phyloP scores from a whole-genome alignment of 2,113 vertebrate genomes.

The Hippocampus mohnikei region DNA sequence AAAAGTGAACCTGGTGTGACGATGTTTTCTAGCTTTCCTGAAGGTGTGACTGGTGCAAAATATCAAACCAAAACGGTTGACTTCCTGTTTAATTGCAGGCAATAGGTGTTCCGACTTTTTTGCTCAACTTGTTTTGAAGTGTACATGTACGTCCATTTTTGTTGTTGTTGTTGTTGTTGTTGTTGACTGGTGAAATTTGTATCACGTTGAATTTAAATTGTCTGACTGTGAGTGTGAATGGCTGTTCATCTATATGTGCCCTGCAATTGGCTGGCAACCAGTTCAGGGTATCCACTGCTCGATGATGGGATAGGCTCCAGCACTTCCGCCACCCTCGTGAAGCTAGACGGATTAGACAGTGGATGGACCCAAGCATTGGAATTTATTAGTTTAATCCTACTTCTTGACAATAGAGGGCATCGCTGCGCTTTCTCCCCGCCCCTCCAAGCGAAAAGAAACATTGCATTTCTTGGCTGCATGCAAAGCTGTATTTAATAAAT shows the following conservation, averaged over 20 bases:
- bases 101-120: background rate
- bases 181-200: background rate
- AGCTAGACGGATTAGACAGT: background rate
- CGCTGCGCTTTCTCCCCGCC: conserved; percentile 19
- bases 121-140: background rate
- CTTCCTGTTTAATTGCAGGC: background rate
- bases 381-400: conserved; percentile 18
- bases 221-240: no score
- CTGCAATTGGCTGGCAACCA: no score
- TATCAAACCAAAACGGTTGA: background rate
- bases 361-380: background rate
- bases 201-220: no score
- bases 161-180: no score
- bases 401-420: conserved; percentile 62
- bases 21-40: background rate
- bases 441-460: conserved; percentile 17
- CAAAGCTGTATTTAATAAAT: conserved; percentile 73
- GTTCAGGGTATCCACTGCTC: no score
- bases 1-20: background rate
- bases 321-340: background rate
- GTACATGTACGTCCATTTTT: background rate
- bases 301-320: background rate
- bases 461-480: conserved; percentile 44
- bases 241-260: no score
- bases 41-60: background rate